A percentile compares a stretch with the other conserved stretches of the same genome.
phyloP scores from a whole-genome alignment of 2,888 invertebrate species.

The Hirtodrosophila confusa region DNA sequence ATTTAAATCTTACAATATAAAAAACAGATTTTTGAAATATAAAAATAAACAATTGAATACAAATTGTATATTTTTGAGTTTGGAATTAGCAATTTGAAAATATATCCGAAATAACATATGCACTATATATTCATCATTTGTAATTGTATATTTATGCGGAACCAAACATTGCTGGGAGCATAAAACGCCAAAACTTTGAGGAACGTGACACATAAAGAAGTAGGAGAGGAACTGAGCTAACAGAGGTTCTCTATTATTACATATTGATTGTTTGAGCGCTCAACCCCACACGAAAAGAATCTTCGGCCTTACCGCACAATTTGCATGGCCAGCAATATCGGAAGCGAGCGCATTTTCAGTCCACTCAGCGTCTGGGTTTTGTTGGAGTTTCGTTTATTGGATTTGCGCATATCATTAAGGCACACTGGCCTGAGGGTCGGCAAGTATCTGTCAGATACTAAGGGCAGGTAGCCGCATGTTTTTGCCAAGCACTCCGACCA shows the following conservation, averaged over 20 bases:
- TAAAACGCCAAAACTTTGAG: conserved; percentile 1
- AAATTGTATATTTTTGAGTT: no score
- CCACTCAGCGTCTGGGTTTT: conserved; percentile 51
- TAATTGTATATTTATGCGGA: conserved; percentile 41
- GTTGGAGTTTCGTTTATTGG: conserved; percentile 40
- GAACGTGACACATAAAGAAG: conserved; percentile 26
- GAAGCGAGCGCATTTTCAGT: conserved; percentile 50
- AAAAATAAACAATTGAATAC: no score
- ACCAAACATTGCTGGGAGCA: conserved; percentile 31
- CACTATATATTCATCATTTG: conserved; percentile 7
- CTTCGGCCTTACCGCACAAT: conserved; percentile 30
- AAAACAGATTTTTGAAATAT: no score
- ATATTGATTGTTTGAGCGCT: conserved; percentile 14
- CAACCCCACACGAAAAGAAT: conserved; percentile 21
- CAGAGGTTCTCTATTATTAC: conserved; percentile 1
- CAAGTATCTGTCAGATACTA: conserved; percentile 28
- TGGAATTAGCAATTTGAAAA: no score
- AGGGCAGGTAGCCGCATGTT: conserved; percentile 51
- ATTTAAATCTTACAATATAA: no score
- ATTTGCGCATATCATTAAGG: conserved; percentile 54
- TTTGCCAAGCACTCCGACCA: conserved; percentile 47
- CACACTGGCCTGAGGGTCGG: conserved; percentile 42
- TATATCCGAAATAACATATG: no score
- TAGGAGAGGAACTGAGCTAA: conserved; percentile 23
- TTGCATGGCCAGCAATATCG: conserved; percentile 56